Evolutionary conservation across 2,113 vertebrate species (phyloP).

Genomic region (Etia nguti): DNA sequence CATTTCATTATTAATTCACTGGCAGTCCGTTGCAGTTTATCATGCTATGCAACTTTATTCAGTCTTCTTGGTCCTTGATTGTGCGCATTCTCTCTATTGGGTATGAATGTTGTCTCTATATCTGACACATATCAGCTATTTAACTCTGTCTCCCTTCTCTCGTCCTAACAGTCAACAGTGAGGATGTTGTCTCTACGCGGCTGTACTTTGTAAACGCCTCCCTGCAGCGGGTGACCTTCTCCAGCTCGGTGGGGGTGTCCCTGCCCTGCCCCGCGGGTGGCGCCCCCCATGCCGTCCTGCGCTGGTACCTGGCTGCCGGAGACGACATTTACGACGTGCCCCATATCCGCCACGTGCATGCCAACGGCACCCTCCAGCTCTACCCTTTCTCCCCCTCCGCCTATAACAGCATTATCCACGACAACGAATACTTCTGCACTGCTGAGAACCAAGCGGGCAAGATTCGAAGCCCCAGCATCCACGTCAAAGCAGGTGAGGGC

Average conservation of each 20-base stretch:
- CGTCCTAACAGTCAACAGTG: constrained; percentile 78
- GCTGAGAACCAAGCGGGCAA: constrained; percentile 97
- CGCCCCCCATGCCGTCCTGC: constrained; percentile 92
- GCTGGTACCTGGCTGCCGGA: constrained; percentile 98
- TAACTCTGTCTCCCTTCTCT: constrained; percentile 79
- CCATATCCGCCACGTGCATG: constrained; percentile 96
- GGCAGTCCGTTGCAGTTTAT: background rate
- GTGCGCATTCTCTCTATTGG: background rate
- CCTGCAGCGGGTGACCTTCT: constrained; percentile 98
- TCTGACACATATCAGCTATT: constrained; percentile 86
- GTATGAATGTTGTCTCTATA: constrained; percentile 77
- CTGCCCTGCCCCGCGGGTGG: constrained; percentile 98
- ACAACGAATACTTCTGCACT: constrained; percentile 99
- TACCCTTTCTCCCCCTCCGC: constrained; percentile 97
- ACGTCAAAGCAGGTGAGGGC: constrained; percentile 92
- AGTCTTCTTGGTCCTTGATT: background rate
- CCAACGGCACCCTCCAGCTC: constrained; percentile 98
- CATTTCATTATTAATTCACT: background rate
- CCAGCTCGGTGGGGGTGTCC: constrained; percentile 93
- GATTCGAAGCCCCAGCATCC: constrained; percentile 97
- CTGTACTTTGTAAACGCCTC: constrained; percentile 99
- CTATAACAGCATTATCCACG: constrained; percentile 99
- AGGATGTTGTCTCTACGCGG: constrained; percentile 94
- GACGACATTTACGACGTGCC: constrained; percentile 99
- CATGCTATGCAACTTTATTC: background rate